Conservation (phyloP, 2,797 vertebrate species). For the Sebastes umbrosus region DNA sequence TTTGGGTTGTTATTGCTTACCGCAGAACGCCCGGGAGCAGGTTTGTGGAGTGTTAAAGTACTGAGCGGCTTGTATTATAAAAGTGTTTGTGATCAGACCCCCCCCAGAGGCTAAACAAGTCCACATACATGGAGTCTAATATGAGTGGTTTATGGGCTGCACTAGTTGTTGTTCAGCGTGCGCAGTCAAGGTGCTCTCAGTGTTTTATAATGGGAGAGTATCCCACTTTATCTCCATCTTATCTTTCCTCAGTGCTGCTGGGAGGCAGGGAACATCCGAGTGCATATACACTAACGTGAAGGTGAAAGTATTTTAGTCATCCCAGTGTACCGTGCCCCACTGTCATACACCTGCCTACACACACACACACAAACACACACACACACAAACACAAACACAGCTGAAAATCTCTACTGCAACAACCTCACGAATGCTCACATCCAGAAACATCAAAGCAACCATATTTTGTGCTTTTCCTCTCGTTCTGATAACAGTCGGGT, state of each 20-base stretch:
- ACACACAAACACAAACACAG: not conserved
- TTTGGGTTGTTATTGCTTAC: not conserved
- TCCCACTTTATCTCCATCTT: slow-evolving; percentile 42
- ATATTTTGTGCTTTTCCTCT: not conserved
- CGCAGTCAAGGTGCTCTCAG: slow-evolving; percentile 16
- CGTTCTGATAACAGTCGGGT: not conserved
- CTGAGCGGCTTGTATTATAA: not conserved
- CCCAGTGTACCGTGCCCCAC: slow-evolving; percentile 19
- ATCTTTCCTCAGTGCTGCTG: slow-evolving; percentile 17
- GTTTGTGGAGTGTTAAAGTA: slow-evolving; percentile 1
- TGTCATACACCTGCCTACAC: slow-evolving; percentile 6
- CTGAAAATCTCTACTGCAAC: not conserved
- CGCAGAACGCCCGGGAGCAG: not conserved
- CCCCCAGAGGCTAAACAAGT: not conserved
- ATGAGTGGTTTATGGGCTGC: not conserved
- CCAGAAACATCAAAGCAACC: not conserved
- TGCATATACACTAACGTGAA: slow-evolving; percentile 24
- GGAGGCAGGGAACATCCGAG: slow-evolving; percentile 30
- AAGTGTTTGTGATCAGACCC: not conserved
- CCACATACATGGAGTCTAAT: not conserved
- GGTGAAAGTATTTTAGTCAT: slow-evolving; percentile 60
- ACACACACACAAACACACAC: slow-evolving; percentile 9
- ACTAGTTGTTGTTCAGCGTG: slow-evolving; percentile 3
- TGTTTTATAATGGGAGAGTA: slow-evolving; percentile 21
- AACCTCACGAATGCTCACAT: not conserved